Evolutionary conservation across 2,888 invertebrate species (phyloP).

Genomic region (Meteorus cinctellus): DNA sequence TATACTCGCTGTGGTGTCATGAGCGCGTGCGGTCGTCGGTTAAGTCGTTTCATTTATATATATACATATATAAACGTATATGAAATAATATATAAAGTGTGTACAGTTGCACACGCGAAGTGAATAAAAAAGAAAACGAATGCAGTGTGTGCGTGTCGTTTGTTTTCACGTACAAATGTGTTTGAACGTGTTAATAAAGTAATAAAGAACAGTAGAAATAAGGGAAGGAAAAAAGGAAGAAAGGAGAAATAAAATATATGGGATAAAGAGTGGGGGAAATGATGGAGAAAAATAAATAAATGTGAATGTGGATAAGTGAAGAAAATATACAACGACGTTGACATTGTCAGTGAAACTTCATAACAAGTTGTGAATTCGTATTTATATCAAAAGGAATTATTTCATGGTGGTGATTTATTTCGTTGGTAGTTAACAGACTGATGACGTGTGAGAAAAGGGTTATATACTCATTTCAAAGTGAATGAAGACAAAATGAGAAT

Average conservation of each 20-base stretch:
- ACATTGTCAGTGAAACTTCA: slow-evolving; percentile 23
- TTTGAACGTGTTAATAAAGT: not conserved
- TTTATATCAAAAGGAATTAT: slow-evolving; percentile 27
- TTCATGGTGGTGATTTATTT: slow-evolving; percentile 26
- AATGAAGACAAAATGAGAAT: no score
- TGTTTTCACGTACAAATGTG: not conserved
- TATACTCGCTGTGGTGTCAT: slow-evolving; percentile 37
- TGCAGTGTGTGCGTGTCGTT: not conserved
- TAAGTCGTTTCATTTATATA: not conserved
- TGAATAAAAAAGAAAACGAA: not conserved
- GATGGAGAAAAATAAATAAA: not conserved
- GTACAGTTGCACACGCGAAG: slow-evolving; percentile 25
- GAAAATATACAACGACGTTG: not conserved
- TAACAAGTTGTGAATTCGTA: slow-evolving; percentile 9
- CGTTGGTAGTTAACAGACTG: slow-evolving; percentile 34
- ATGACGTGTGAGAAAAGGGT: slow-evolving; percentile 5
- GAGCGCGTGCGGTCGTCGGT: slow-evolving; percentile 10
- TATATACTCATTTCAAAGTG: no score
- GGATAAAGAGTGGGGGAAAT: not conserved
- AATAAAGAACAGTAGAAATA: not conserved
- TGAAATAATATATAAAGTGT: not conserved
- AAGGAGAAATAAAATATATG: not conserved
- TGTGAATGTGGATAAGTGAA: not conserved
- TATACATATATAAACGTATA: slow-evolving; percentile 12
- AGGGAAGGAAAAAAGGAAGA: not conserved